Base-by-base conservation (phyloP, 2,113 vertebrate genomes). In the Crotalus viridis region DNA sequence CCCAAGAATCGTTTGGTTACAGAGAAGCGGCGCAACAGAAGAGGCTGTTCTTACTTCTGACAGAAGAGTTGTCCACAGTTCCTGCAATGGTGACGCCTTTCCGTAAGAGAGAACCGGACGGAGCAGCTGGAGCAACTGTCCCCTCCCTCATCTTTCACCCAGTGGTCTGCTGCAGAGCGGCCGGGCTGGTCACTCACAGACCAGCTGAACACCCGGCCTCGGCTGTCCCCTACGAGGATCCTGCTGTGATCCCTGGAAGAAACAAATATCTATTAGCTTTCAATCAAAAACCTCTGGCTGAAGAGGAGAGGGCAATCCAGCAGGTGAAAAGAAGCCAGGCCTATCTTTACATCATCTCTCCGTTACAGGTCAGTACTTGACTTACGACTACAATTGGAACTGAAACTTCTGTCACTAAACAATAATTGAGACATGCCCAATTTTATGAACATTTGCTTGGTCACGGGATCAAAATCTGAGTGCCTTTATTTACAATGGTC, bases 51-150 rank as follows among this genome's bases (percentile, higher is more conserved):
- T 98, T 98, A 99, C 99, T 99, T 99, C 96, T 99, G 99, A 96
- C 99, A 99, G 98, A 99, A 99, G 95, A 99, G 99, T 96, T 99
- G 99, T 1, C 99, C 99, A 0, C 99, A 99, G 97, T 99, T 99
- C 96, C 99, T 98, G 98, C 99, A 99, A 57, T 99, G 99, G 96
- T 99, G 99, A 22, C 99, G 98, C 57, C 99, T 96, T 96, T 99
- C 99, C 0, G 99, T 99, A 96, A 99, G 98, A 0, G 99, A 99
- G 95, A 99, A 99, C 1, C 99, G 98, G 7, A 99, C 98, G 0
- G 98, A 94, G 93, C 99, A 99, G 91, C 98, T 98, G 0, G 99
- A 99, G 91, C 99, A 99, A 97, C 98, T 98, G 98, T 99, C 99
- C 0, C 98, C 99, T 5, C 99, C 98, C 97, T 99, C 99, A 0